These are phyloP conservation scores for Potorous gilbertii DNA, from an alignment of 2,797 vertebrate genomes.

Conservation along the genomic window DNA sequence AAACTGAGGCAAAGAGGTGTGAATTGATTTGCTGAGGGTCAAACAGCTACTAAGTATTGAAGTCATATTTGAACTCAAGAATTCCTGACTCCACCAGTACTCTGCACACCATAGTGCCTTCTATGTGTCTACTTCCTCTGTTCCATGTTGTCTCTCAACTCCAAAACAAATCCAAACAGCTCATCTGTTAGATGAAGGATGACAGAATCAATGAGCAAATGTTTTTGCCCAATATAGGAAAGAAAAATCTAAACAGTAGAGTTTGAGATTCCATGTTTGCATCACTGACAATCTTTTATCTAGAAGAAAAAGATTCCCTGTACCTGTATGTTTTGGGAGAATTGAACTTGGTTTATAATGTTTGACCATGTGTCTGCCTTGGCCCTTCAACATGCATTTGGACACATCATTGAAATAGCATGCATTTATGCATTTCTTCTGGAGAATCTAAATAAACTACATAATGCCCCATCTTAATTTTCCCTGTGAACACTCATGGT, in stretches of 20 bases:
- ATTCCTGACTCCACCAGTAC: not conserved
- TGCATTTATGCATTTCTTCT: not conserved
- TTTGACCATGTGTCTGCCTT: not conserved
- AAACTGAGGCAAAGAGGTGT: not conserved
- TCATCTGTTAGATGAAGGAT: not conserved
- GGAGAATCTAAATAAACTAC: not conserved
- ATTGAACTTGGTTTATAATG: not conserved
- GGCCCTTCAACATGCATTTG: not conserved
- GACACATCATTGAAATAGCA: not conserved
- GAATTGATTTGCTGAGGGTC: not conserved
- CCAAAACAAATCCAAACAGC: not conserved
- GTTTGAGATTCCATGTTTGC: not conserved
- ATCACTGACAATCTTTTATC: not conserved
- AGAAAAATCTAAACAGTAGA: not conserved
- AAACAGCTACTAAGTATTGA: not conserved
- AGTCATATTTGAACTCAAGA: not conserved
- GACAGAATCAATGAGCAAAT: not conserved
- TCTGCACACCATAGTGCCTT: not conserved
- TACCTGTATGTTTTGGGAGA: not conserved
- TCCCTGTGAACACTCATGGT: not conserved
- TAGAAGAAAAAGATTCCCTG: not conserved
- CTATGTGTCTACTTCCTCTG: not conserved
- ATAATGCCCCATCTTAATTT: not conserved
- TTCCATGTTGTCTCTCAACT: not conserved
- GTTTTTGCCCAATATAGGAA: not conserved